Percentiles rank a stretch among this genome's conserved stretches.
phyloP scores from a whole-genome alignment of 2,888 invertebrate genomes.

The Cephus rjabovi region DNA sequence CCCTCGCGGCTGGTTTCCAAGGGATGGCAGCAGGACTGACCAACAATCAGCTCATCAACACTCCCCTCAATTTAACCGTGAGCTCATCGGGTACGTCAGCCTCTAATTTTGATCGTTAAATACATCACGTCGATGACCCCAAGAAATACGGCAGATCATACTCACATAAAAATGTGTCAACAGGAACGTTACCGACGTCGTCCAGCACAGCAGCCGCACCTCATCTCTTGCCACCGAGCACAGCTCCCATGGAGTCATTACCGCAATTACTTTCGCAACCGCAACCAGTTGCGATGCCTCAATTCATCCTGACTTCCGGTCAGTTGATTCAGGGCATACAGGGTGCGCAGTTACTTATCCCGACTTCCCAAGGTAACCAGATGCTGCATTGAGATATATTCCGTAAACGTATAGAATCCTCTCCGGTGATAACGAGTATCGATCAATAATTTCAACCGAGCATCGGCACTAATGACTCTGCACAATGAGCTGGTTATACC shows the following conservation, averaged over 20 bases:
- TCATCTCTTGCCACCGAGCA: slow-evolving; percentile 60
- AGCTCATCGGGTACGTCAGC: slow-evolving; percentile 69
- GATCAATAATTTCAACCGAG: not conserved
- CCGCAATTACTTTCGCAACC: slow-evolving; percentile 71
- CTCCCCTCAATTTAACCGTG: slow-evolving; percentile 86
- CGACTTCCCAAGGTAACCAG: slow-evolving; percentile 88
- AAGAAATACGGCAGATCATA: not conserved
- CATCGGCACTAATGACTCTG: not conserved
- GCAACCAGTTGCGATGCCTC: slow-evolving; percentile 84
- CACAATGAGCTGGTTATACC: not conserved
- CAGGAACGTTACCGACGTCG: slow-evolving; percentile 62
- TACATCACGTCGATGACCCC: not conserved
- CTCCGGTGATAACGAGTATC: not conserved
- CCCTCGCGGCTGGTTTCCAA: slow-evolving; percentile 74
- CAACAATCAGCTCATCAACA: slow-evolving; percentile 77
- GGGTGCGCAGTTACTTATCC: slow-evolving; percentile 93
- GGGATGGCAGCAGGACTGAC: slow-evolving; percentile 70
- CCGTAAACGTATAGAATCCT: not conserved
- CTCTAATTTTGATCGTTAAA: not conserved
- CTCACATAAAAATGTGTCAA: slow-evolving; percentile 4
- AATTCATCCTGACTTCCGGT: slow-evolving; percentile 90
- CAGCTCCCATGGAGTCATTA: slow-evolving; percentile 71
- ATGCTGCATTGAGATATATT: not conserved
- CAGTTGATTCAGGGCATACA: slow-evolving; percentile 94
- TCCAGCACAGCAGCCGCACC: slow-evolving; percentile 61